Percentiles rank a stretch among this genome's conserved stretches.
Evolutionary conservation across 2,797 vertebrate genomes (phyloP).

Genomic region (Crotalus adamanteus): DNA sequence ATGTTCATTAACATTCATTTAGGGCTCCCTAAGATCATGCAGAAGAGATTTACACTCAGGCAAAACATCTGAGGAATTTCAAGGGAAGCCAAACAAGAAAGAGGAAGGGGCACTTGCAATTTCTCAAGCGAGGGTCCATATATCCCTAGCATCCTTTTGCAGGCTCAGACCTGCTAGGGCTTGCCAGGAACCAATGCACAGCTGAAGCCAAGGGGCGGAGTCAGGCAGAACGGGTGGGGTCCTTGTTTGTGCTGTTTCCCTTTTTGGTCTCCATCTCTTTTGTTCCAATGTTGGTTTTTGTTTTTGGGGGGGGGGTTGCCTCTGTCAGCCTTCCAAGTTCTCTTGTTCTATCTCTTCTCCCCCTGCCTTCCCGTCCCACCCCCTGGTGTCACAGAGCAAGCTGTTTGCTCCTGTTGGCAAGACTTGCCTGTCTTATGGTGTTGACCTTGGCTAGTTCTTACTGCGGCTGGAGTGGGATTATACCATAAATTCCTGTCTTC

Average conservation of each 20-base stretch:
- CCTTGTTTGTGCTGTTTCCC: conserved; percentile 35
- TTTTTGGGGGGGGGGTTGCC: conserved; percentile 5
- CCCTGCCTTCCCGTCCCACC: conserved; percentile 46
- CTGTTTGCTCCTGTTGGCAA: conserved; percentile 68
- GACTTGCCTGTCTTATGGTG: conserved; percentile 66
- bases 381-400: conserved; percentile 60
- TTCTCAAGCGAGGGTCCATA: neutral
- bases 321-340: conserved; percentile 47
- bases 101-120: neutral
- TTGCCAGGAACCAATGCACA: accelerated
- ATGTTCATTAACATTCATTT: neutral
- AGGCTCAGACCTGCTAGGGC: neutral
- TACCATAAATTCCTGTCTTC: conserved; percentile 83
- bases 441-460: conserved; percentile 74
- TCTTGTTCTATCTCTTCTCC: conserved; percentile 64
- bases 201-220: neutral
- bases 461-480: conserved; percentile 70
- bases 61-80: neutral
- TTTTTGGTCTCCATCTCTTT: conserved; percentile 36
- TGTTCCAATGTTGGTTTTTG: conserved; percentile 51
- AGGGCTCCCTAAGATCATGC: neutral
- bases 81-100: neutral
- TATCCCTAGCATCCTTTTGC: neutral
- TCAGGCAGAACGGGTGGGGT: neutral
- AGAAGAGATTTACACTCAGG: neutral